Base-by-base conservation (phyloP, 2,888 invertebrate genomes). In the Leucoptera coffeella region DNA sequence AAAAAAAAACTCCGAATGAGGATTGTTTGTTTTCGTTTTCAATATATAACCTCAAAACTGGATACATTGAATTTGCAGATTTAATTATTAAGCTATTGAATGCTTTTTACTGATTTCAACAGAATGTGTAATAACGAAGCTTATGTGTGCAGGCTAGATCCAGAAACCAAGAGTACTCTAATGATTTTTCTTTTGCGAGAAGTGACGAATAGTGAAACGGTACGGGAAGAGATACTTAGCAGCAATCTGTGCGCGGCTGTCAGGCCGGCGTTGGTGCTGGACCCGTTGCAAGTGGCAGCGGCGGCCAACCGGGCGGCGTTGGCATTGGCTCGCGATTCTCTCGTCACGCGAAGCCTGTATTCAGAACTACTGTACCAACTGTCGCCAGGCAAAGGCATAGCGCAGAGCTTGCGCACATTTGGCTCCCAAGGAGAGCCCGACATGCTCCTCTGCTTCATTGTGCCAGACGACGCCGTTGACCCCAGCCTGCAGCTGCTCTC, bases 341-440 rank as follows among this genome's bases (percentile, higher is more conserved):
- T 80, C 43, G 74, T 74, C 1, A 85, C 85, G 1, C 75, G 73
- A 39, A 74, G 67, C 6, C 40, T 83, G 1, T 77, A 62, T 41
- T 74, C 80, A 0, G 85, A 85, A 52, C 67, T 83, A 25, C 42
- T 85, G 11, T 85, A 73, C 43, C 80, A 80, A 46, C 54, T 85
- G 30, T 83, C 83, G 0, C 49, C 76, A 2, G 75, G 81, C 1
- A 81, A 77, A 41, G 83, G 82, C 38, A 85, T 85, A 34, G 71
- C 78, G 3, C 76, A 78, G 35, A 81, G 85, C 32, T 55, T 86
- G 25, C 58, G 47, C 26, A 78, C 65, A 31, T 85, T 84, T 52
- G 82, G 84, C 2, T 67, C 80, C 29, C 56, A 57, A 22, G 50
- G 46, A 20, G 55, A 51, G 12, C 30, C 35, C 4, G 47, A 45